Evolutionary conservation across 2,113 vertebrate genomes (phyloP).

Genomic region (Anoplopoma fimbria): DNA sequence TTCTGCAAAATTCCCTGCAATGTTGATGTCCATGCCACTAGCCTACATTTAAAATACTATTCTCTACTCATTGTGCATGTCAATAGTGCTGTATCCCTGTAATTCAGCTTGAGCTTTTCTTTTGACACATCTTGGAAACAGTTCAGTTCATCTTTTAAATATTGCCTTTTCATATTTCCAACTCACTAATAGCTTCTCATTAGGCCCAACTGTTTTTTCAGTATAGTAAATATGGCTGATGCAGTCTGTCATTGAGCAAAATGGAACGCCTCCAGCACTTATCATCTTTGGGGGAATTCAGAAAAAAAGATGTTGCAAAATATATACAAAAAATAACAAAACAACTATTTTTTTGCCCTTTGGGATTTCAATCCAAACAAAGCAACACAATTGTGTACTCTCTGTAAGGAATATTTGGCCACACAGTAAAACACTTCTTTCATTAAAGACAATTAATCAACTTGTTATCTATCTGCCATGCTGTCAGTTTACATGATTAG

Average conservation of each 20-base stretch:
- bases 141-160: constrained; percentile 33
- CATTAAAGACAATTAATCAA: constrained; percentile 9
- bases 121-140: constrained; percentile 11
- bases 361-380: constrained; percentile 24
- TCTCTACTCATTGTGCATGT: constrained; percentile 1
- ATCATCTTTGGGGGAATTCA: constrained; percentile 46
- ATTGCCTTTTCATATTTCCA: constrained; percentile 52
- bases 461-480: constrained; percentile 10
- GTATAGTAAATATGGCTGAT: constrained; percentile 18
- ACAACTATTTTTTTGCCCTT: constrained; percentile 5
- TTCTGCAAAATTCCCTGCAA: not conserved
- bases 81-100: not conserved
- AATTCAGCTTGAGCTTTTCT: constrained; percentile 6
- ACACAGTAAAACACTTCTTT: not conserved
- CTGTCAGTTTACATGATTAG: constrained; percentile 13
- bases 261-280: constrained; percentile 46
- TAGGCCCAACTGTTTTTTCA: constrained; percentile 37
- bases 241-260: constrained; percentile 54
- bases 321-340: not conserved
- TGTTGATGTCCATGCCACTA: constrained; percentile 2
- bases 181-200: constrained; percentile 51
- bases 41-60: not conserved
- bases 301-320: constrained; percentile 37
- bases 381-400: not conserved
- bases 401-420: not conserved